These are phyloP conservation scores for Odontesthes bonariensis DNA, from an alignment of 2,113 vertebrate species.

Conservation along the genomic window DNA sequence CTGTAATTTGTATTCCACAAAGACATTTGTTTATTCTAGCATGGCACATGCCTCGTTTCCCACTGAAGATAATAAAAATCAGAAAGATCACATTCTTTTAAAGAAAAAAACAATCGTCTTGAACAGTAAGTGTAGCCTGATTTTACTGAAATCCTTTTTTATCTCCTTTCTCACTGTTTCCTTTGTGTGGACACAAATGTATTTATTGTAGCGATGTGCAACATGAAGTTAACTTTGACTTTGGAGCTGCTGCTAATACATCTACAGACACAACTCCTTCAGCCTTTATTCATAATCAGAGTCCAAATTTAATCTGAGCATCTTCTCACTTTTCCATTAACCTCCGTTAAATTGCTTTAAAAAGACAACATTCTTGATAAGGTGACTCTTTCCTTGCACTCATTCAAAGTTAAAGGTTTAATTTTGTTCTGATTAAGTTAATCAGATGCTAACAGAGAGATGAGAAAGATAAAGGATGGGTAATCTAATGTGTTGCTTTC, in stretches of 20 bases:
- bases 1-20: conserved; percentile 55
- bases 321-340: conserved; percentile 27
- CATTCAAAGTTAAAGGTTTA: conserved; percentile 40
- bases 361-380: conserved; percentile 43
- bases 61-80: background rate
- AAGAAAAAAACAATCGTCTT: background rate
- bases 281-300: conserved; percentile 22
- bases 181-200: no score
- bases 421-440: conserved; percentile 58
- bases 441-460: conserved; percentile 67
- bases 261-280: background rate
- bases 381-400: conserved; percentile 12
- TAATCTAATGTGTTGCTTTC: conserved; percentile 72
- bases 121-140: background rate
- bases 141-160: background rate
- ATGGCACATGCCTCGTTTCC: conserved; percentile 22
- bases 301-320: conserved; percentile 21
- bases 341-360: conserved; percentile 11
- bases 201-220: background rate
- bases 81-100: background rate
- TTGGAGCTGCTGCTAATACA: background rate
- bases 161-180: no score
- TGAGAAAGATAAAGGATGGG: conserved; percentile 72
- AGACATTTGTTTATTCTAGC: conserved; percentile 42
- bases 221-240: conserved; percentile 38